Evolutionary conservation across 1,140 invertebrate species (phyloP).

Genomic region (Littorina saxatilis): DNA sequence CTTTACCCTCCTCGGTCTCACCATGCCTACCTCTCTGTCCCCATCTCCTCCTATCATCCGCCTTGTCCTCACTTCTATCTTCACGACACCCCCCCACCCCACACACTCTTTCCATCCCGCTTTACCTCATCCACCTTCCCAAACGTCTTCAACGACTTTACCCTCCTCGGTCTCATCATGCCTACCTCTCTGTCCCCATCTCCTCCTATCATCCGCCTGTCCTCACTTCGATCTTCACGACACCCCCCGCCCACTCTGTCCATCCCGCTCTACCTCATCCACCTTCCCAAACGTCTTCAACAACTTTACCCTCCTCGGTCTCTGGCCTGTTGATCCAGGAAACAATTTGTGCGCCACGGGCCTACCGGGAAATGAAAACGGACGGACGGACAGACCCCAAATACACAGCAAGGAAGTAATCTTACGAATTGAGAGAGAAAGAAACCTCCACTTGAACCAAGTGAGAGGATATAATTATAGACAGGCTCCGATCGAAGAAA

Average conservation of each 20-base stretch:
- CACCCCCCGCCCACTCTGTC: background rate
- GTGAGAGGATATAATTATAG: too few relatives aligned
- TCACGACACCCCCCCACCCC: background rate
- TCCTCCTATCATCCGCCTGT: background rate
- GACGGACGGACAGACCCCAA: too few relatives aligned
- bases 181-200: slow-evolving; percentile 20
- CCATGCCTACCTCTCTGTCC: slow-evolving; percentile 17
- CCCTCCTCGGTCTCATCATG: slow-evolving; percentile 5
- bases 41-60: background rate
- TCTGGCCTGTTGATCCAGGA: too few relatives aligned
- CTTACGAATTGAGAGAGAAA: too few relatives aligned
- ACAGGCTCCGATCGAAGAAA: too few relatives aligned
- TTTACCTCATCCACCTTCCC: background rate
- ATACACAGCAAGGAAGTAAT: too few relatives aligned
- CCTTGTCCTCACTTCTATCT: background rate
- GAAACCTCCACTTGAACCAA: too few relatives aligned
- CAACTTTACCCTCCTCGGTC: background rate
- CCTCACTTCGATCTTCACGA: background rate
- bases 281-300: background rate
- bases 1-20: background rate
- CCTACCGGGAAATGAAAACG: too few relatives aligned
- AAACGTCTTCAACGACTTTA: background rate
- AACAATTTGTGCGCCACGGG: too few relatives aligned
- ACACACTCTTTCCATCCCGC: background rate
- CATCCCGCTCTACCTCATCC: background rate